Conservation (phyloP, 2,797 vertebrate genomes). For the Lycodopsis pacificus region DNA sequence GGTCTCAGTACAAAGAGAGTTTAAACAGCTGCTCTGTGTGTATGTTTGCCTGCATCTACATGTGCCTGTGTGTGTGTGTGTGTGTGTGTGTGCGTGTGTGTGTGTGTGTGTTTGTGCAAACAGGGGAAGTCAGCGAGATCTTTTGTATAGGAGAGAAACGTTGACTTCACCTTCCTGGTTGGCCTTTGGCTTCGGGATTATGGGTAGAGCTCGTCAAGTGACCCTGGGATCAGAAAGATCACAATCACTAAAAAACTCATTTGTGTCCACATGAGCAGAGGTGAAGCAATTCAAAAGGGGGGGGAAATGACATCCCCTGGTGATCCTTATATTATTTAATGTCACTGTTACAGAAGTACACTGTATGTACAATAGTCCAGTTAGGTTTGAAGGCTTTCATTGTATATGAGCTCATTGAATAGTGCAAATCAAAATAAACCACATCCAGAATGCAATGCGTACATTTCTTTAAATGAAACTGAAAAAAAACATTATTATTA, state of each 20-base stretch:
- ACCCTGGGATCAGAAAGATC: constrained; percentile 53
- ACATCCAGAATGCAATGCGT: not conserved
- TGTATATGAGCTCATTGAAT: not conserved
- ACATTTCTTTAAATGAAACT: not conserved
- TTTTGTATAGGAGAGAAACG: constrained; percentile 71
- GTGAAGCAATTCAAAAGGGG: not conserved
- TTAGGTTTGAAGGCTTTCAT: not conserved
- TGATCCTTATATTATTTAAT: not conserved
- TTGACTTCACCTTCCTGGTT: constrained; percentile 68
- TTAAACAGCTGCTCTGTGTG: constrained; percentile 78
- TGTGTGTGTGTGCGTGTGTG: constrained; percentile 53
- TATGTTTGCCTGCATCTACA: constrained; percentile 53
- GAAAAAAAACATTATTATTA: too few species aligned
- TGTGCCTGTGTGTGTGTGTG: constrained; percentile 35
- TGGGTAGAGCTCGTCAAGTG: constrained; percentile 52
- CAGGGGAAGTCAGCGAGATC: constrained; percentile 67
- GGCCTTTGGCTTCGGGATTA: constrained; percentile 59
- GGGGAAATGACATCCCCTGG: not conserved
- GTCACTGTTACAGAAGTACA: not conserved
- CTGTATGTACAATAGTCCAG: not conserved
- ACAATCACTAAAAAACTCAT: constrained; percentile 7
- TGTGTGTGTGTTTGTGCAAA: constrained; percentile 57
- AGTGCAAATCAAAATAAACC: not conserved
- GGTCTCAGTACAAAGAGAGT: constrained; percentile 50
- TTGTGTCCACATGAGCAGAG: constrained; percentile 14